Evolutionary conservation across 2,113 vertebrate species (phyloP).

Genomic region (Microcebus tavaratra): DNA sequence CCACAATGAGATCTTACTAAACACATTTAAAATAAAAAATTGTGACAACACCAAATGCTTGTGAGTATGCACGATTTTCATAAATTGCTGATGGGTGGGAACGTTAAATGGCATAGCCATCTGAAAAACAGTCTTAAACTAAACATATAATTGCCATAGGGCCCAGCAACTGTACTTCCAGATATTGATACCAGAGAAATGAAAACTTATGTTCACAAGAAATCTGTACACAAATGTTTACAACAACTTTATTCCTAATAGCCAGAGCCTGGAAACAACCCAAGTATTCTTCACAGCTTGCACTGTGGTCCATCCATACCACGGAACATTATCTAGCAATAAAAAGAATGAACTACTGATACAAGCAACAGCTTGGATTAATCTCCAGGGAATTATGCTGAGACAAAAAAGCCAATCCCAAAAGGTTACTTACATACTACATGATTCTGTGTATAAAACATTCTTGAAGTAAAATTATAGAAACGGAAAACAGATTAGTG

Average conservation of each 20-base stretch:
- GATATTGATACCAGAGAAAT: not conserved
- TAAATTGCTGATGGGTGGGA: not conserved
- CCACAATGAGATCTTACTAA: not conserved
- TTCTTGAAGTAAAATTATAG: not conserved
- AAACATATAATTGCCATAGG: not conserved
- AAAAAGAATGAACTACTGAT: not conserved
- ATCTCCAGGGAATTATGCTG: not conserved
- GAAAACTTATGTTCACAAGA: not conserved
- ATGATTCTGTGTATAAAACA: not conserved
- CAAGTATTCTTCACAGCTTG: not conserved
- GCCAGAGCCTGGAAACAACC: not conserved
- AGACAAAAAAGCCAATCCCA: not conserved
- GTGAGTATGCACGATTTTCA: not conserved
- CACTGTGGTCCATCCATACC: not conserved
- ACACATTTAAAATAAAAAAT: not conserved
- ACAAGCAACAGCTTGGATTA: not conserved
- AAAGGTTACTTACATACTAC: not conserved
- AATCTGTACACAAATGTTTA: not conserved
- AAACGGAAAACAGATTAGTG: not conserved
- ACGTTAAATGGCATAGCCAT: not conserved
- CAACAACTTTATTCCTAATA: not conserved
- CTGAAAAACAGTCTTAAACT: not conserved
- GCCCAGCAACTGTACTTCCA: not conserved
- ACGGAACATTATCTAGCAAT: not conserved
- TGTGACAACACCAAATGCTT: not conserved